Evolutionary conservation across 2,797 vertebrate species (phyloP).

Genomic region (Sebastes cheni): DNA sequence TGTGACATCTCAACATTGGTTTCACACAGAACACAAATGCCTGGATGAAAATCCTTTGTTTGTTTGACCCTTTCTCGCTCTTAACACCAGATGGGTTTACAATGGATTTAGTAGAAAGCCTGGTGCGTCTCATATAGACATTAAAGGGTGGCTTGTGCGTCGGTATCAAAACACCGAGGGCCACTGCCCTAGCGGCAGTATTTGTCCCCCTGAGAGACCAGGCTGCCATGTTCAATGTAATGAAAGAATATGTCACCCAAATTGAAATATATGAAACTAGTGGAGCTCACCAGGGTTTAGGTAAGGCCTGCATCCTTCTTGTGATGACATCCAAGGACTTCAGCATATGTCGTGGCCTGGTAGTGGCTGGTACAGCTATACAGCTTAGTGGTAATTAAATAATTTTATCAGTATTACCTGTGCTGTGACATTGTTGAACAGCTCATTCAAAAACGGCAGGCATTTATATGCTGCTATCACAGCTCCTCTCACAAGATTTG

Average conservation of each 20-base stretch:
- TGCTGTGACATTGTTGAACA: background rate
- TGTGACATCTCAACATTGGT: too few relatives aligned
- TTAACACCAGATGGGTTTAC: too few relatives aligned
- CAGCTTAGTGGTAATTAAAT: constrained; percentile 11
- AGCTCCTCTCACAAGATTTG: constrained; percentile 1
- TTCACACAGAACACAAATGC: too few relatives aligned
- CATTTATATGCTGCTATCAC: constrained; percentile 8
- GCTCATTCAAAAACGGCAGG: background rate
- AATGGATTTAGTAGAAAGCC: too few relatives aligned
- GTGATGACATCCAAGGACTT: background rate
- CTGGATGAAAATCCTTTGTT: too few relatives aligned
- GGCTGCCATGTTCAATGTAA: background rate
- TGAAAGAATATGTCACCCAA: background rate
- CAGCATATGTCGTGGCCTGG: background rate
- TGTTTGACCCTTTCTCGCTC: too few relatives aligned
- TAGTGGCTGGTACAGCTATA: background rate
- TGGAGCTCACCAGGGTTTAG: background rate
- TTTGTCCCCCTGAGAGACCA: background rate
- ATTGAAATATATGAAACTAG: background rate
- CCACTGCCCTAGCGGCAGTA: background rate
- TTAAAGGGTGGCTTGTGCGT: background rate
- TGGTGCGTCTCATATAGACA: background rate
- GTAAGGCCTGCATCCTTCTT: background rate
- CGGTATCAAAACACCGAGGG: background rate
- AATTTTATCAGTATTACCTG: constrained; percentile 8